Base-by-base conservation (phyloP, 2,797 vertebrate genomes). In the Micropoecilia bifurca region DNA sequence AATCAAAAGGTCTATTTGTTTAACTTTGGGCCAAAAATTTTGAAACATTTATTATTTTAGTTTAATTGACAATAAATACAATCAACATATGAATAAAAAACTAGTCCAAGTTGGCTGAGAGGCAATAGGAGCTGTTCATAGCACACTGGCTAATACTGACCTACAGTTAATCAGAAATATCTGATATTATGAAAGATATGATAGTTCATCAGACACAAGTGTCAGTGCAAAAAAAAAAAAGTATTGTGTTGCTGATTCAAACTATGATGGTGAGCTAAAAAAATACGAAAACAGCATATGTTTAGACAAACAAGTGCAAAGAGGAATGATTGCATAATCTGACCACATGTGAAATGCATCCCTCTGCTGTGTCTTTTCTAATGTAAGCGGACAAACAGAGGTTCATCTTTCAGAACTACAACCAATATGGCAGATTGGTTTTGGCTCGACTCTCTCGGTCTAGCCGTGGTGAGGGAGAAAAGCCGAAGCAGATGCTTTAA, bases 401-500 rank as follows among this genome's bases (percentile, higher is more conserved):
- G 28, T 30, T 16, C 6, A 59, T 50, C 41, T 55, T 30, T 75
- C 46, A 33, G 72, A 85, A 74, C 47, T 59, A 75, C 16, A 73
- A 73, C 55, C 75, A 82, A 81, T 22, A 79, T 71, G 76, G 71
- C 50, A 78, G 79, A 39, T 59, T 80, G 78, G 74, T 75, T 74
- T 48, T 63, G 55, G n/a, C 73, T 85, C 20, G 13, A 28, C 68
- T 71, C 39, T 45, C 68, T 46, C 5, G 45, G 25, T 45, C 68
- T 28, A 0, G 41, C 43, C 25, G 41, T 46, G 14, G 43, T 25
- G 41, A 25, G 16, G n/a, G 41, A n/a, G 41, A 25, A 66, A 41
- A 69, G 20, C 68, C 59, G 79, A 72, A 71, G 71, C 86, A 80
- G 71, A 78, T 68, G 75, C 73, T 80, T 87, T 79, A 87, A 45